phyloP scores from a whole-genome alignment of 2,113 vertebrate genomes.

The Pomatostomus ruficeps region DNA sequence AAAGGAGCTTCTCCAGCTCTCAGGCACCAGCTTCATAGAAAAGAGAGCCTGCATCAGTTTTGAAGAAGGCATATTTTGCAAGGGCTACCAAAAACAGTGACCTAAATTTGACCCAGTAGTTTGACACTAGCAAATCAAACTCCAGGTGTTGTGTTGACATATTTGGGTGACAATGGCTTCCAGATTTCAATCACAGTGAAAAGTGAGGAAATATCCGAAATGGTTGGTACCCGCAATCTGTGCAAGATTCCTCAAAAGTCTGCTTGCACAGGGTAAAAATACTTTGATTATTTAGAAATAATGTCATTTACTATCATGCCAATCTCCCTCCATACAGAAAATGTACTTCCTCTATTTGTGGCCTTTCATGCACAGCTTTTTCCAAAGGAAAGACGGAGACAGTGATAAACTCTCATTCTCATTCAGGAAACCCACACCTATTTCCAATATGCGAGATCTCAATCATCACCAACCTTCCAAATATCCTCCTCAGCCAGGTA shows the following conservation, averaged over 20 bases:
- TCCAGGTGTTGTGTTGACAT: neutral
- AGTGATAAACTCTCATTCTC: neutral
- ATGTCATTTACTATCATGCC: neutral
- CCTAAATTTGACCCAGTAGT: neutral
- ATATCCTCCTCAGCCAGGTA: neutral
- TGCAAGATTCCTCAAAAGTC: neutral
- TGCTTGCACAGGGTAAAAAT: neutral
- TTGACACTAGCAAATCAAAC: neutral
- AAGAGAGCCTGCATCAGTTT: neutral
- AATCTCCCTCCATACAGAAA: neutral
- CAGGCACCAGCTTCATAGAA: rapidly evolving
- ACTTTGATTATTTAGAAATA: neutral
- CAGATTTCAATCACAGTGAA: neutral
- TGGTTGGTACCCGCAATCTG: neutral
- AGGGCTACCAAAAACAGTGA: neutral
- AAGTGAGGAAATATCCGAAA: neutral
- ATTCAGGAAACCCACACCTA: neutral
- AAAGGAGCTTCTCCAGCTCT: neutral
- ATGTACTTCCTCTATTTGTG: neutral
- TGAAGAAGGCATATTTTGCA: neutral
- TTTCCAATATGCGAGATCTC: neutral
- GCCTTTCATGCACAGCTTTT: neutral
- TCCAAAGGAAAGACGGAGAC: neutral
- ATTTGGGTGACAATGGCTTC: neutral
- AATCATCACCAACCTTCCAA: neutral